Conservation (phyloP, 2,797 vertebrate genomes). For the Eulemur rubriventer region DNA sequence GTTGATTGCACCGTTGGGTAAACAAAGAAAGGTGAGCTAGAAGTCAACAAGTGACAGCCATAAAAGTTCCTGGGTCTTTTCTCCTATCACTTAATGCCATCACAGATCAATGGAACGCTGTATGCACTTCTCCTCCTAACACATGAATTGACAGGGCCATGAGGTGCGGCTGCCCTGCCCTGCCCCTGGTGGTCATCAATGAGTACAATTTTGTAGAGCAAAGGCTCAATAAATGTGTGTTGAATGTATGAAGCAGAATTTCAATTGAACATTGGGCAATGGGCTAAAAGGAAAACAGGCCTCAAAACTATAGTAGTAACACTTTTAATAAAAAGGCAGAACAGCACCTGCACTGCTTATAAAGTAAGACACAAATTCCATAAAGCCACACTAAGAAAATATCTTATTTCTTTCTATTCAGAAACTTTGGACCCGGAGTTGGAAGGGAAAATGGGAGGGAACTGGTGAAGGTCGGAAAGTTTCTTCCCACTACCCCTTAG, state of each 20-base stretch:
- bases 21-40: not conserved
- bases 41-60: not conserved
- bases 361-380: not conserved
- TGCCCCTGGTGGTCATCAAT: too few relatives aligned
- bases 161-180: not conserved
- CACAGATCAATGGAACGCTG: not conserved
- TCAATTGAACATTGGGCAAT: not conserved
- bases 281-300: not conserved
- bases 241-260: not conserved
- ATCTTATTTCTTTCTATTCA: not conserved
- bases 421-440: not conserved
- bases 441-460: fast-evolving
- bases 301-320: not conserved
- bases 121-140: not conserved
- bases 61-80: not conserved
- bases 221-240: not conserved
- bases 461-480: too few relatives aligned
- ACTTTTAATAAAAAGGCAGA: not conserved
- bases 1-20: not conserved
- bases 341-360: too few relatives aligned
- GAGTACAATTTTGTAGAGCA: not conserved
- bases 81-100: not conserved
- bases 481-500: not conserved
- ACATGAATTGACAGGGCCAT: not conserved
- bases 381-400: not conserved